These are phyloP conservation scores for Crotalus tigris DNA, from an alignment of 2,113 vertebrate genomes.

Conservation along the genomic window DNA sequence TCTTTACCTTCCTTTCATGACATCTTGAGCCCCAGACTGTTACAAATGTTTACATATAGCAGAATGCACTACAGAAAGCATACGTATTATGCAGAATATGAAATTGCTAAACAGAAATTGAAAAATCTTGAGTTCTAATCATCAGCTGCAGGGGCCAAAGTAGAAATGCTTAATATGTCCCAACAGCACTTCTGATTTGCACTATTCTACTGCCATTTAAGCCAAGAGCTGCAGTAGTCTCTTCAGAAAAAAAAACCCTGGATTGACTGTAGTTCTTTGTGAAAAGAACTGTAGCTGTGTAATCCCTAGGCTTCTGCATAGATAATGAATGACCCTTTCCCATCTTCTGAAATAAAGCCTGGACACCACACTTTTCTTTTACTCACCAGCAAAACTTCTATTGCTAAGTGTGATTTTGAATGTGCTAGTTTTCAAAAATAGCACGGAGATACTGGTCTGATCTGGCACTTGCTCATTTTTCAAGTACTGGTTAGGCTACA, in stretches of 20 bases:
- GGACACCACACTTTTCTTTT: neutral
- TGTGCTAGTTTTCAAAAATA: slow-evolving; percentile 13
- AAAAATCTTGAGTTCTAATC: slow-evolving; percentile 45
- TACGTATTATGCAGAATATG: slow-evolving; percentile 49
- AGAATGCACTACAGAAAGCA: slow-evolving; percentile 41
- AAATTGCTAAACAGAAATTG: slow-evolving; percentile 46
- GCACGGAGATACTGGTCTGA: slow-evolving; percentile 39
- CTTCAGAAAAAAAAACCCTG: slow-evolving; percentile 21
- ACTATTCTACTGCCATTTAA: slow-evolving; percentile 27
- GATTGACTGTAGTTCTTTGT: neutral
- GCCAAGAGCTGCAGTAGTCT: slow-evolving; percentile 36
- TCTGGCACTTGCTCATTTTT: slow-evolving; percentile 34
- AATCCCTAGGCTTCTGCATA: neutral
- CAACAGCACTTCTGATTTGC: slow-evolving; percentile 52
- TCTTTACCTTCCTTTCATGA: slow-evolving; percentile 9
- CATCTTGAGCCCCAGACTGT: slow-evolving; percentile 28
- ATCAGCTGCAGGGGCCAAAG: slow-evolving; percentile 32
- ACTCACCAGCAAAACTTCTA: slow-evolving; percentile 6
- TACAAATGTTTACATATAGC: slow-evolving; percentile 32
- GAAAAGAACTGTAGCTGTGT: neutral
- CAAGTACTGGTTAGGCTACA: slow-evolving; percentile 19
- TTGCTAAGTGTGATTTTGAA: slow-evolving; percentile 6
- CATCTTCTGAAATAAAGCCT: neutral
- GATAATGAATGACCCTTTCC: neutral
- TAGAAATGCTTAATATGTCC: slow-evolving; percentile 44